Percentiles rank a stretch among this genome's conserved stretches.
Evolutionary conservation across 2,888 invertebrate genomes (phyloP).

Genomic region (Sclerodermus sp.): DNA sequence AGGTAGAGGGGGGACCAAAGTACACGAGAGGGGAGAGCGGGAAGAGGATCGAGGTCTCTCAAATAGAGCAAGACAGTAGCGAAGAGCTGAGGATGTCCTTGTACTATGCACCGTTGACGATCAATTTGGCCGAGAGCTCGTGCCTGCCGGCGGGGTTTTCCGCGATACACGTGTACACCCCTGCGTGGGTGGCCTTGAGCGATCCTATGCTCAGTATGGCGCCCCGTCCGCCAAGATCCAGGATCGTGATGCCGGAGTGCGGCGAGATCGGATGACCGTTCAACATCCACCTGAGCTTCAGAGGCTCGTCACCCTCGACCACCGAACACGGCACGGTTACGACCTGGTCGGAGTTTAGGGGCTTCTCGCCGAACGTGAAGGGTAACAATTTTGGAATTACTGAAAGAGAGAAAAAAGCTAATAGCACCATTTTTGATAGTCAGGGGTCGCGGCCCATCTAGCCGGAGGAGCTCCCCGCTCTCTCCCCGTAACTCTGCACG

Average conservation of each 20-base stretch:
- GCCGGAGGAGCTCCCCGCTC: no score
- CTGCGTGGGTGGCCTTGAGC: constrained; percentile 63
- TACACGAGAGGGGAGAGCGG: constrained; percentile 1
- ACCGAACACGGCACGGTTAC: constrained; percentile 66
- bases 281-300: constrained; percentile 67
- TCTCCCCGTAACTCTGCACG: no score
- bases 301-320: constrained; percentile 67
- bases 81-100: background rate
- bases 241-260: constrained; percentile 59
- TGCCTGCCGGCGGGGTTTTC: constrained; percentile 63
- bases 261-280: constrained; percentile 54
- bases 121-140: constrained; percentile 61
- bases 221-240: constrained; percentile 68
- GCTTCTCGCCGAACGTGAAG: constrained; percentile 65
- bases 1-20: no score
- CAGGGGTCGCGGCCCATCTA: no score
- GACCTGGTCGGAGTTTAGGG: constrained; percentile 65
- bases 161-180: constrained; percentile 65
- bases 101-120: constrained; percentile 59
- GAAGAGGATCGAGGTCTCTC: no score
- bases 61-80: constrained; percentile 12
- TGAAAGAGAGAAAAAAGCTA: constrained; percentile 38
- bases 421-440: no score
- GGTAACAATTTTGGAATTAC: constrained; percentile 55
- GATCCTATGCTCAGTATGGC: constrained; percentile 65